phyloP scores from a whole-genome alignment of 2,888 invertebrate genomes.

The Tetragonula carbonaria region DNA sequence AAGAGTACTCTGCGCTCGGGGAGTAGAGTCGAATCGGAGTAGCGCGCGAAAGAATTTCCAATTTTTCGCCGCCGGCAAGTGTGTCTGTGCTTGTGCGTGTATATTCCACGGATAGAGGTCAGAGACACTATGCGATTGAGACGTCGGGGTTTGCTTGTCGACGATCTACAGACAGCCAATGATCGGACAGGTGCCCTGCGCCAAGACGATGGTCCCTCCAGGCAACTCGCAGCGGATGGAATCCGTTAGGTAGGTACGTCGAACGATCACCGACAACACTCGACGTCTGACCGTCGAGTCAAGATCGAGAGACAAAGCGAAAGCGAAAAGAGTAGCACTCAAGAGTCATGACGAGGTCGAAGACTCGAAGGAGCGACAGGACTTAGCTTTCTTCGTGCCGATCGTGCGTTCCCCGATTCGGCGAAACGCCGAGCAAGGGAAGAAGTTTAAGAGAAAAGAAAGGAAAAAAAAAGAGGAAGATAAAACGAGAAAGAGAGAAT shows the following conservation, averaged over 20 bases:
- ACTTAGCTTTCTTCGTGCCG: neutral
- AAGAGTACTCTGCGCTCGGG: constrained; percentile 30
- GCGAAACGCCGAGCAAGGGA: too few relatives aligned
- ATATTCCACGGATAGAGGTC: neutral
- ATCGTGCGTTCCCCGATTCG: neutral
- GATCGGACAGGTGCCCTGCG: constrained; percentile 24
- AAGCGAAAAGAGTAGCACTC: neutral
- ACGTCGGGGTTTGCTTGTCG: constrained; percentile 4
- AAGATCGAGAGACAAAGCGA: too few relatives aligned
- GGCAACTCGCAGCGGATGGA: constrained; percentile 23
- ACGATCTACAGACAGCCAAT: constrained; percentile 9
- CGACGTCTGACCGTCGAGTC: neutral
- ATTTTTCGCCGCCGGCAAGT: neutral
- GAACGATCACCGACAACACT: neutral
- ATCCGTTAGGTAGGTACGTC: constrained; percentile 47
- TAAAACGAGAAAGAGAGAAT: constrained; percentile 16
- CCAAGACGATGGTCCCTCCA: constrained; percentile 28
- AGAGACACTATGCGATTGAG: neutral
- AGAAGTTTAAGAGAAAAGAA: too few relatives aligned
- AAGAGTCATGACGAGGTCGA: neutral
- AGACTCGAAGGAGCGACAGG: neutral
- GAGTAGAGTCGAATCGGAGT: neutral
- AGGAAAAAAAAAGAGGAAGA: constrained; percentile 10
- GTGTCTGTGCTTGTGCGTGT: constrained; percentile 5
- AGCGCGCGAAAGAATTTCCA: neutral